These are phyloP conservation scores for Onychostoma macrolepis DNA, from an alignment of 2,113 vertebrate species.

Conservation along the genomic window DNA sequence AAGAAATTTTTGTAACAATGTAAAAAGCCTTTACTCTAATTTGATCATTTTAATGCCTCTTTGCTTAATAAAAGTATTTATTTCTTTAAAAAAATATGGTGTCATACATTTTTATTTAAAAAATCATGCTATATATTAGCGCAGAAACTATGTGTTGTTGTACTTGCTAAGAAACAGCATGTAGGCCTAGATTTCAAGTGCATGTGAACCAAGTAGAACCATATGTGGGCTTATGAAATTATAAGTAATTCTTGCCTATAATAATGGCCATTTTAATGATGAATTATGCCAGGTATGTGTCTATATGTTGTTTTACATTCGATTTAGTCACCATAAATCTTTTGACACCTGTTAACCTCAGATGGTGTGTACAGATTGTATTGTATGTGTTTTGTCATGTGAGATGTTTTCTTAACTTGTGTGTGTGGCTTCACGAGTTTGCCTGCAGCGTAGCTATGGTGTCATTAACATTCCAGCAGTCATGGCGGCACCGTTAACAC, in stretches of 20 bases:
- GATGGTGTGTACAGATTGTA: slow-evolving; percentile 42
- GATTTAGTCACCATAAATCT: slow-evolving; percentile 47
- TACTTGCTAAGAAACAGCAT: background rate
- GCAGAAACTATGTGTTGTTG: background rate
- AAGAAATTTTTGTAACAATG: background rate
- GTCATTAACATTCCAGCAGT: slow-evolving; percentile 76
- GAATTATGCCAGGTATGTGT: background rate
- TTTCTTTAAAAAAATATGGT: background rate
- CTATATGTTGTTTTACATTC: slow-evolving; percentile 63
- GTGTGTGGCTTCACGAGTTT: slow-evolving; percentile 54
- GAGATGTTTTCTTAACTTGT: slow-evolving; percentile 42
- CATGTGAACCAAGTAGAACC: background rate
- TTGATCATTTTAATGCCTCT: background rate
- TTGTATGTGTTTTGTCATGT: slow-evolving; percentile 37
- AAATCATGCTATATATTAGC: background rate
- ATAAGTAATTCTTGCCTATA: background rate
- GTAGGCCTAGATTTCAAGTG: background rate
- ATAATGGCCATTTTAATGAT: background rate
- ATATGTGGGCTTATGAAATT: background rate
- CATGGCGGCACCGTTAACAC: slow-evolving; percentile 64
- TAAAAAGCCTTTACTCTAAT: background rate
- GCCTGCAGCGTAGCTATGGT: slow-evolving; percentile 62
- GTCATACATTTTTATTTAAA: background rate
- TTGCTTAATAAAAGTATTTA: background rate
- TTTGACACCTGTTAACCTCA: slow-evolving; percentile 64